phyloP scores from a whole-genome alignment of 2,888 invertebrate species.

The Cephus rjabovi region DNA sequence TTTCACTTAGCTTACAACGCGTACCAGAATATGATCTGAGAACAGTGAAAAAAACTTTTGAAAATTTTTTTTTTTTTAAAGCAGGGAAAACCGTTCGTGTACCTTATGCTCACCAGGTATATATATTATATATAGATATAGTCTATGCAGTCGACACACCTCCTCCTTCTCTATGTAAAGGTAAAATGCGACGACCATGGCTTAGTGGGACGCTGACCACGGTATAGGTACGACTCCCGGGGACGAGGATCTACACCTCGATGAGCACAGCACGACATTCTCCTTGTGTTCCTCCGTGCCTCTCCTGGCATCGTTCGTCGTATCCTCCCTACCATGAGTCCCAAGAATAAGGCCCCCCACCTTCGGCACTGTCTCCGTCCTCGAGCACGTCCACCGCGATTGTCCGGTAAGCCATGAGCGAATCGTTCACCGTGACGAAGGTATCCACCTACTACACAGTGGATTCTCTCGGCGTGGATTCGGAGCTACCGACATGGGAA shows the following conservation, averaged over 20 bases:
- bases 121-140: no score
- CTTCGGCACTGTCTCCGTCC: conserved; percentile 29
- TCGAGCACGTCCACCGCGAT: conserved; percentile 55
- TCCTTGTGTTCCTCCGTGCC: conserved; percentile 44
- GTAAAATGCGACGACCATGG: conserved; percentile 54
- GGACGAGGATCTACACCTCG: conserved; percentile 67
- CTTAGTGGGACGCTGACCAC: conserved; percentile 66
- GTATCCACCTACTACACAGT: conserved; percentile 54
- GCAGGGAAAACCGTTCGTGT: no score
- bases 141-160: no score
- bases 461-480: conserved; percentile 30
- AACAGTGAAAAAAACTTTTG: no score
- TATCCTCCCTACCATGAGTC: conserved; percentile 9
- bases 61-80: no score
- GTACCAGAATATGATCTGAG: no score
- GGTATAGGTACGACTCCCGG: conserved; percentile 57
- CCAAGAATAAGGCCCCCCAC: conserved; percentile 16
- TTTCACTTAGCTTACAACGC: no score
- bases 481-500: conserved; percentile 45
- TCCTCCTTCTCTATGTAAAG: not conserved
- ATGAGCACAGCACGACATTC: conserved; percentile 65
- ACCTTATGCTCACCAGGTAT: no score
- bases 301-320: conserved; percentile 18
- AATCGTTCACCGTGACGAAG: conserved; percentile 61
- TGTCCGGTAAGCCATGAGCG: conserved; percentile 59